phyloP scores from a whole-genome alignment of 2,888 invertebrate genomes.

The Pseudococcus jackbeardsleyi region DNA sequence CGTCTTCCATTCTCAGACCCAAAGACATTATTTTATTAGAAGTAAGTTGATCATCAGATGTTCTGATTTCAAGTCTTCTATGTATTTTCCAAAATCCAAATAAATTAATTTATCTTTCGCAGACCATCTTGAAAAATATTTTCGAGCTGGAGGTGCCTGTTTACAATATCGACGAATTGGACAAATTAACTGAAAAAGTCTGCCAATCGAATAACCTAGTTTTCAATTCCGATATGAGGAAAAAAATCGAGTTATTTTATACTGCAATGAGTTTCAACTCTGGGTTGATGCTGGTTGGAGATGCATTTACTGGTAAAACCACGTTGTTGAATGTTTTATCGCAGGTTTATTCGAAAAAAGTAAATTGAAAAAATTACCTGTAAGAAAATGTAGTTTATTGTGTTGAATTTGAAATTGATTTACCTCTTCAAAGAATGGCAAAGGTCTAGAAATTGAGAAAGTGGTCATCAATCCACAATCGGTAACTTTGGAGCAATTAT shows the following conservation, averaged over 20 bases:
- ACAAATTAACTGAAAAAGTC: neutral
- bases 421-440: constrained; percentile 70
- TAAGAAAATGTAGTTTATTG: neutral
- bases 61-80: neutral
- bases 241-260: constrained; percentile 17
- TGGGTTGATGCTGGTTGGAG: constrained; percentile 34
- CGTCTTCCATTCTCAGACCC: constrained; percentile 77
- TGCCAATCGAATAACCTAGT: neutral
- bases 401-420: neutral
- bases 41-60: constrained; percentile 70
- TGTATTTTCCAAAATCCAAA: neutral
- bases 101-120: neutral
- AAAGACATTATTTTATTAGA: constrained; percentile 86
- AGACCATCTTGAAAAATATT: neutral
- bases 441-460: constrained; percentile 77
- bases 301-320: constrained; percentile 46
- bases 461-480: constrained; percentile 94
- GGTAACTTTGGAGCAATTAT: constrained; percentile 94
- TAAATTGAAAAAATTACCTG: neutral
- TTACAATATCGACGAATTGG: neutral
- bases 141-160: neutral
- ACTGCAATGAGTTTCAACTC: neutral
- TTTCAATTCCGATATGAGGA: neutral
- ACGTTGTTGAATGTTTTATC: constrained; percentile 1
- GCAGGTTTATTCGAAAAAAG: neutral